These are phyloP conservation scores for Temnothorax longispinosus DNA, from an alignment of 1,140 invertebrate species.

Conservation along the genomic window DNA sequence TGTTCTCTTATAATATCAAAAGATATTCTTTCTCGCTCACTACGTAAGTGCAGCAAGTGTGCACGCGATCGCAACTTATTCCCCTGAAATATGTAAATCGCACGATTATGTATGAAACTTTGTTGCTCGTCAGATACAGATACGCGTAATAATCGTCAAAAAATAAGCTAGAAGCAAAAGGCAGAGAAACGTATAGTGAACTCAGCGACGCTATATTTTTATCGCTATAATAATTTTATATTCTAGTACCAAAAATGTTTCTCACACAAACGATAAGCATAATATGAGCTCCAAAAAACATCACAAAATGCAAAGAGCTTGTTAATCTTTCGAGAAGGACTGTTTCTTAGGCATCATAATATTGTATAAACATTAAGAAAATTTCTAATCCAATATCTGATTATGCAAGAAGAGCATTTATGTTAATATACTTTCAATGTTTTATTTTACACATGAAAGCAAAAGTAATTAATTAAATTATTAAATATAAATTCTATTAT, in stretches of 20 bases:
- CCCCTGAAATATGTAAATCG: background rate
- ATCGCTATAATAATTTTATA: conserved; percentile 1
- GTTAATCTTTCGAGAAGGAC: background rate
- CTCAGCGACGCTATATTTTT: too few species aligned
- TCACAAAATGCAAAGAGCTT: background rate
- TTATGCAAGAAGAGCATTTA: background rate
- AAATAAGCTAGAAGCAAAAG: background rate
- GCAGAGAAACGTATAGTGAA: background rate
- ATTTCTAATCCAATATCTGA: background rate
- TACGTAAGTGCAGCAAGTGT: background rate
- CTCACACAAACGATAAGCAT: background rate
- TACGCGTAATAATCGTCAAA: background rate
- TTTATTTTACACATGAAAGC: background rate
- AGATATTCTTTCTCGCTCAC: background rate
- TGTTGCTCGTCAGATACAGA: background rate
- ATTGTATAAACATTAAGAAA: background rate
- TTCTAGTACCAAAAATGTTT: background rate
- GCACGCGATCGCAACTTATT: background rate
- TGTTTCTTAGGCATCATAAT: background rate
- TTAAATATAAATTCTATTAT: background rate
- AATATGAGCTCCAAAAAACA: background rate
- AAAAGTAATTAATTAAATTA: background rate
- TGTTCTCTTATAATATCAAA: background rate
- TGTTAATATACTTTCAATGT: background rate
- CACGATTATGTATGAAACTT: background rate